A percentile compares a stretch with the other conserved stretches of the same genome.
These are phyloP conservation scores for Antheraea yamamai DNA, from an alignment of 2,888 invertebrate species.

Conservation along the genomic window DNA sequence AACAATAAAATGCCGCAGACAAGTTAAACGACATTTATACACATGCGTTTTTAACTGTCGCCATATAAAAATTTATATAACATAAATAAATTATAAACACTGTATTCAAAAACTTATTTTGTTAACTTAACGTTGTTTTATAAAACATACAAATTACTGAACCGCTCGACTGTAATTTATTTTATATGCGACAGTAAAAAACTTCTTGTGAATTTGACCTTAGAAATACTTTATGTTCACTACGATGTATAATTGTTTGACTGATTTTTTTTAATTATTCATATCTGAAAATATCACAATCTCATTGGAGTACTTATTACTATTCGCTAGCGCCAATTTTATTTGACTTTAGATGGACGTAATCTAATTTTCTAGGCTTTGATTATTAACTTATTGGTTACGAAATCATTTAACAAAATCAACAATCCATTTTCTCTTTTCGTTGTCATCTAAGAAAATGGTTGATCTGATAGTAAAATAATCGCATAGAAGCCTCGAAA, in stretches of 20 bases:
- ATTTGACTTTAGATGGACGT: slow-evolving; percentile 48
- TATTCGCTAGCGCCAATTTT: slow-evolving; percentile 47
- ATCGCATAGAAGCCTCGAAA: background rate
- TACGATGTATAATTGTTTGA: slow-evolving; percentile 7
- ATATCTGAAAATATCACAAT: slow-evolving; percentile 55
- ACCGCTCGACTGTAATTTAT: background rate
- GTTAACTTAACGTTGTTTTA: background rate
- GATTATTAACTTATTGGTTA: background rate
- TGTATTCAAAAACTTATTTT: background rate
- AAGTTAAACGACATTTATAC: slow-evolving; percentile 5
- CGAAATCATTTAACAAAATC: background rate
- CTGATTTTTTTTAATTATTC: slow-evolving; percentile 30
- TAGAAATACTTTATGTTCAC: slow-evolving; percentile 8
- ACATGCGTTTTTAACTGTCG: background rate
- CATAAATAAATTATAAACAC: background rate
- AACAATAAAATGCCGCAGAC: slow-evolving; percentile 18
- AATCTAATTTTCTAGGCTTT: slow-evolving; percentile 21
- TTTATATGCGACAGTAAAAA: background rate
- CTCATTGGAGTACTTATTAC: slow-evolving; percentile 45
- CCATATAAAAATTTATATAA: slow-evolving; percentile 3
- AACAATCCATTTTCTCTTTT: background rate
- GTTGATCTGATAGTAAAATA: background rate
- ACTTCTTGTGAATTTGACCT: background rate
- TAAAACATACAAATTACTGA: background rate
- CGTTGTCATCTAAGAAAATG: background rate